Base-by-base conservation (phyloP, 2,888 invertebrate species). In the Athalia rosae region DNA sequence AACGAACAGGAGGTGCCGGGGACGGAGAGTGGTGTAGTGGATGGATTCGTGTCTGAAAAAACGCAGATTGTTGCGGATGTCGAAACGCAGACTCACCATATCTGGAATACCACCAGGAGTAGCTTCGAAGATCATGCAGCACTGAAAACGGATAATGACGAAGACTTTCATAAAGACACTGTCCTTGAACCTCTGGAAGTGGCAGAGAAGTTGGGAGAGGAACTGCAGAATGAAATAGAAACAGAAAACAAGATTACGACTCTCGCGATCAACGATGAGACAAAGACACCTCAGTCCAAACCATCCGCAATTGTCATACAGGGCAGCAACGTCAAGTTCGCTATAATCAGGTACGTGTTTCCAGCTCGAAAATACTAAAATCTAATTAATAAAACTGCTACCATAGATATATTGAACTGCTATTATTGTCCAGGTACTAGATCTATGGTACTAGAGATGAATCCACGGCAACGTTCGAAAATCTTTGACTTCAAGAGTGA, bases 251-350 rank as follows among this genome's bases (percentile, higher is more conserved):
- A 28, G 28, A 28, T 28, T 28, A 9, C 66, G 9, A 66, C 5
- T 28, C 48, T 66, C 50, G 4, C 28, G 28, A 48, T 56, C 11
- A 45, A 56, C 4, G 43, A 69, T n/a, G 56, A 48, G 13, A 67
- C 28, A 28, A 58, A 71, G 58, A 3, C 5, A 58, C 45, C 45
- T 7, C 56, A 58, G 69, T 71, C 69, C 28, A 80, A 81, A 79
- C 81, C 81, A 56, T 78, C 81, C 50, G 82, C 80, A 66, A 81
- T 82, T 61, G 79, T 82, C 64, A 61, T 82, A n/a, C 79, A 80
- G n/a, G 79, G 81, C n/a, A 79, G 79, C 66, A 79, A 81, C 73
- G 77, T 81, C 4, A 80, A 81, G 77, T 81, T 82, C 28, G 80
- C 81, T 3, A 81, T 82, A 5, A 77, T 82, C 59, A 81, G 81